A percentile compares a stretch with the other conserved stretches of the same genome.
Evolutionary conservation across 2,797 vertebrate genomes (phyloP).

Genomic region (Perdix hodgsoniae): DNA sequence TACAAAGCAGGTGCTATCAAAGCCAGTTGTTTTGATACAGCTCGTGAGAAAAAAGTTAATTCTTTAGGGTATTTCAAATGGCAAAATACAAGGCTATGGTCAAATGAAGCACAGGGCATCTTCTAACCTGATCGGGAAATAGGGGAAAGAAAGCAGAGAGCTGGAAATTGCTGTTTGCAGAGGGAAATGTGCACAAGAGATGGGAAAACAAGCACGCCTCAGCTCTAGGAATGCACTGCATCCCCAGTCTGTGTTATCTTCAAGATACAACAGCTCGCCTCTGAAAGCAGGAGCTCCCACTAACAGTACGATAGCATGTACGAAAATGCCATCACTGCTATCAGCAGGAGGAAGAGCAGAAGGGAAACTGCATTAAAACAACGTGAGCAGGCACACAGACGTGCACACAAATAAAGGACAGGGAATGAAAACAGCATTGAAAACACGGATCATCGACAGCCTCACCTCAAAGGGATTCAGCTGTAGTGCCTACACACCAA

Average conservation of each 20-base stretch:
- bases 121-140: background rate
- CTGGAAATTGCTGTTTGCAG: background rate
- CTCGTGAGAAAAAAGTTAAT: background rate
- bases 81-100: background rate
- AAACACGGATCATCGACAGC: background rate
- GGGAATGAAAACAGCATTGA: background rate
- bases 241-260: background rate
- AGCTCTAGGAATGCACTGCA: background rate
- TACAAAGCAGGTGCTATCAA: background rate
- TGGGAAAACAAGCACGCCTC: background rate
- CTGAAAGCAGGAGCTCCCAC: background rate
- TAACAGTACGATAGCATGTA: background rate
- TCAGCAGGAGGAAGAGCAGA: background rate
- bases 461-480: background rate
- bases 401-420: background rate
- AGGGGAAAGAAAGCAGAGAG: background rate
- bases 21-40: background rate
- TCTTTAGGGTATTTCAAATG: background rate
- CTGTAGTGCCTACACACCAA: background rate
- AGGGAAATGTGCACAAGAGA: background rate
- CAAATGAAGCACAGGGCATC: conserved; percentile 2
- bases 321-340: background rate
- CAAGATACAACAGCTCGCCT: background rate
- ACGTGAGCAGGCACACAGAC: background rate
- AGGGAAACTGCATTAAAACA: background rate